These are phyloP conservation scores for Eretmocerus hayati DNA, from an alignment of 2,888 invertebrate genomes.

Conservation along the genomic window DNA sequence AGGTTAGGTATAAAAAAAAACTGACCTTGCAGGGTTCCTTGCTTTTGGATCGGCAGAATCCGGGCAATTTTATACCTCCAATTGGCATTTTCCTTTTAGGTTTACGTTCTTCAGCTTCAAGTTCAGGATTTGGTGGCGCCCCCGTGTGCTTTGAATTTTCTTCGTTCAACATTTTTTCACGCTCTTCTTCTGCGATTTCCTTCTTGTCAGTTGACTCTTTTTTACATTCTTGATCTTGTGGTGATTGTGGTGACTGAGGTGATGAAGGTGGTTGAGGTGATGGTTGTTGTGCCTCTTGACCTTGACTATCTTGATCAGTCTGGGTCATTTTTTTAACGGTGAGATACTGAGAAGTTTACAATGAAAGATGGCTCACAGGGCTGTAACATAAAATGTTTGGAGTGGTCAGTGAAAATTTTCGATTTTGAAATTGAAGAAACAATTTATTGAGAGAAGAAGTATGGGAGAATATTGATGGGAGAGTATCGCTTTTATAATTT, in stretches of 20 bases:
- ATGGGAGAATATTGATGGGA: no score
- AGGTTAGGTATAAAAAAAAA: no score
- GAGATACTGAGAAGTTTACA: no score
- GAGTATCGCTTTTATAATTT: no score
- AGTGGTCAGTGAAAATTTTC: no score
- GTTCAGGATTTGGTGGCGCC: constrained; percentile 42
- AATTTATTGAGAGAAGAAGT: no score
- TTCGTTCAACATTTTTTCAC: constrained; percentile 58
- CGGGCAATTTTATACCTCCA: constrained; percentile 82
- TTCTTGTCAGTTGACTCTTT: constrained; percentile 43
- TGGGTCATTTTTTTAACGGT: neutral
- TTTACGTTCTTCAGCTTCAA: constrained; percentile 47
- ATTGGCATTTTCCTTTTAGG: constrained; percentile 74
- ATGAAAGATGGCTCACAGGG: no score
- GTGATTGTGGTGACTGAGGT: constrained; percentile 29
- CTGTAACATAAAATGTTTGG: no score
- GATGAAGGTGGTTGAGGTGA: neutral
- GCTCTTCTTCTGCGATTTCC: constrained; percentile 46
- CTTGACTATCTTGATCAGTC: neutral
- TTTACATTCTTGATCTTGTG: constrained; percentile 30
- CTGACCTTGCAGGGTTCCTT: constrained; percentile 64
- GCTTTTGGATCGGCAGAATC: constrained; percentile 73
- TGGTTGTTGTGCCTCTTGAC: neutral
- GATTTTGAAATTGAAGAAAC: no score
- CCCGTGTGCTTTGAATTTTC: constrained; percentile 55